Conservation (phyloP, 2,113 vertebrate genomes). For the Xenotilapia caudafasciata region DNA sequence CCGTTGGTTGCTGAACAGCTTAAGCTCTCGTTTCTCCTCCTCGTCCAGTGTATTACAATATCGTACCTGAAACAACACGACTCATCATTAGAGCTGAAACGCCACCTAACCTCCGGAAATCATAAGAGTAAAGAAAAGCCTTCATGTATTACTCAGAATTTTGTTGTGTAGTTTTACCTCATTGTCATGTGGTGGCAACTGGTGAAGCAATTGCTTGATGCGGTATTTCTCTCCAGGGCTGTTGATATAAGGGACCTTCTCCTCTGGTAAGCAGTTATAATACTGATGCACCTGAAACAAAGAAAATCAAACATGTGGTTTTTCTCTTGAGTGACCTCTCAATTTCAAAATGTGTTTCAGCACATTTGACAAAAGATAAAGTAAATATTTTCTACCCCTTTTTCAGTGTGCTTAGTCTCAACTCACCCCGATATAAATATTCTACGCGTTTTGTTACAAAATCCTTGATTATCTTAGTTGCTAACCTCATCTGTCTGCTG, state of each 20-base stretch:
- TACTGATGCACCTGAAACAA: constrained; percentile 91
- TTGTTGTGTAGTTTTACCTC: constrained; percentile 74
- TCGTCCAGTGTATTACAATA: constrained; percentile 94
- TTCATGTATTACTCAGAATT: not conserved
- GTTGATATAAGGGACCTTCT: constrained; percentile 97
- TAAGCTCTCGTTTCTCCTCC: constrained; percentile 94
- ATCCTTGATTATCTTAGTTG: not conserved
- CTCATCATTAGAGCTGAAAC: not conserved
- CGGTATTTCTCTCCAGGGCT: constrained; percentile 93
- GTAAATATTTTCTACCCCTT: not conserved
- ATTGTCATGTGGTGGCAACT: constrained; percentile 95
- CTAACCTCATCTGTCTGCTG: not conserved
- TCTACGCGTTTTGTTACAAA: not conserved
- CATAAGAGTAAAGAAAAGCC: not conserved
- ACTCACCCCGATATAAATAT: not conserved
- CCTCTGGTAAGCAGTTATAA: constrained; percentile 94
- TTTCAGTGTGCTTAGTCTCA: not conserved
- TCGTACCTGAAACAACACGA: constrained; percentile 74
- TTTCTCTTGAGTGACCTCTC: not conserved
- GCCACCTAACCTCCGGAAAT: not conserved
- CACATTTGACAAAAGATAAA: not conserved
- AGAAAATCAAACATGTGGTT: not conserved
- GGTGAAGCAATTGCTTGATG: constrained; percentile 94
- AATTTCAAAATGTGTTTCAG: not conserved
- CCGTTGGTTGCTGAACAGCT: constrained; percentile 93